Base-by-base conservation (phyloP, 2,113 vertebrate genomes). In the Toxotes jaculatrix region DNA sequence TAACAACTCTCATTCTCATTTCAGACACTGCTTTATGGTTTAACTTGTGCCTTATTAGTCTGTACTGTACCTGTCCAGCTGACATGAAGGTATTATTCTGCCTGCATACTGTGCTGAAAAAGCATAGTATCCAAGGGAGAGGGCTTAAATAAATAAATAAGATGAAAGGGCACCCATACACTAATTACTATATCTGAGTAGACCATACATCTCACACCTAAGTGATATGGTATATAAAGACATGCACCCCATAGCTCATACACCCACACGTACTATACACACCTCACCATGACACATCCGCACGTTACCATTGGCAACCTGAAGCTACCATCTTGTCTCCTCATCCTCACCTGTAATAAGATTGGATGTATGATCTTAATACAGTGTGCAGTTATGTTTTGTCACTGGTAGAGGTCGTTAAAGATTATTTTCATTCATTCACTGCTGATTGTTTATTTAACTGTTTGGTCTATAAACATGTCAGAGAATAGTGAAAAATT, bases 221-320 rank as follows among this genome's bases (percentile, higher is more conserved):
- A 57, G 19, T 38, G 43, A 63, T 57, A 77, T 62, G 27, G 27
- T 27, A 27, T 27, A 27, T 27, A 27, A 57, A 55, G 60, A 51
- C 61, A 32, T 27, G 14, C 74, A 85, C 66, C 80, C 72, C 47
- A 61, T 59, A 53, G 77, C 80, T 74, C 60, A 5, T 16, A 69
- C 87, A 80, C 93, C 84, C 88, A 90, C 88, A 55, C 84, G 87
- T 16, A 61, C 3, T 56, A 7, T 51, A 70, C 77, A 82, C 74
- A 89, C 77, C 77, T 81, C 73, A 47, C 49, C 43, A 71, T 88
- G 83, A 86, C 79, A 89, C 88, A 88, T 91, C 77, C 60, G 66
- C 79, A 59, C 12, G 91, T 93, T 91, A 89, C 91, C 80, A 91
- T 64, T 80, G 84, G 91, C 92, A 93, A 94, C 92, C 85, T 79